Evolutionary conservation across 2,797 vertebrate species (phyloP).

Genomic region (Staurois parvus): DNA sequence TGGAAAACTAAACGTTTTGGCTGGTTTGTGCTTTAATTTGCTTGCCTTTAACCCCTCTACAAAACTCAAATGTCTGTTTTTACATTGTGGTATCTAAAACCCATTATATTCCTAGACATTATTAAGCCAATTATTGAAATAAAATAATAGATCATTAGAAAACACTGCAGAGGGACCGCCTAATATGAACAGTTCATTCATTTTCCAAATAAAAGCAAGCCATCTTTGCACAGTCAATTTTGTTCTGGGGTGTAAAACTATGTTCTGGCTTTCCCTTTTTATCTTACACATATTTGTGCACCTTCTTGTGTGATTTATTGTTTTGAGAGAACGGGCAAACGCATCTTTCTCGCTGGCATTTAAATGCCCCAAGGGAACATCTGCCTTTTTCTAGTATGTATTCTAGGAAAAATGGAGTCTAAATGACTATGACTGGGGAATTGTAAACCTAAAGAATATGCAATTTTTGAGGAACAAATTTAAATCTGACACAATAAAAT

Average conservation of each 20-base stretch:
- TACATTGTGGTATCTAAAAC: too few species aligned
- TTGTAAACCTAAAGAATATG: slow-evolving; percentile 37
- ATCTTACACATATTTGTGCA: slow-evolving; percentile 12
- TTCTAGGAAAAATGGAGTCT: neutral
- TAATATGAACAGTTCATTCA: neutral
- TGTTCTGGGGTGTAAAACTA: neutral
- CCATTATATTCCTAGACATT: too few species aligned
- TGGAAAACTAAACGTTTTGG: too few species aligned
- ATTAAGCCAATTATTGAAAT: too few species aligned
- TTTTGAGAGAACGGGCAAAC: slow-evolving; percentile 4
- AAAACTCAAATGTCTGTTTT: too few species aligned
- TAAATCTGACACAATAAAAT: slow-evolving; percentile 3
- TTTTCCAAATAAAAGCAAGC: neutral
- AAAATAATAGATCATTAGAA: too few species aligned
- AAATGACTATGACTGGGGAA: slow-evolving; percentile 29
- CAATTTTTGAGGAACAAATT: slow-evolving; percentile 27
- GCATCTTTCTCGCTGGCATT: slow-evolving; percentile 41
- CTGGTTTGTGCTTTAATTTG: too few species aligned
- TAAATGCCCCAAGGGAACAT: slow-evolving; percentile 28
- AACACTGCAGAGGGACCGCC: neutral
- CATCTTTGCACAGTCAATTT: neutral
- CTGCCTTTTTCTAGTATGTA: slow-evolving; percentile 11
- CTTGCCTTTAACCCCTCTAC: too few species aligned
- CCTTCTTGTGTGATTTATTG: slow-evolving; percentile 30
- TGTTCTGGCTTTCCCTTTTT: neutral